Evolutionary conservation across 2,888 invertebrate species (phyloP).

Genomic region (Allacma fusca): DNA sequence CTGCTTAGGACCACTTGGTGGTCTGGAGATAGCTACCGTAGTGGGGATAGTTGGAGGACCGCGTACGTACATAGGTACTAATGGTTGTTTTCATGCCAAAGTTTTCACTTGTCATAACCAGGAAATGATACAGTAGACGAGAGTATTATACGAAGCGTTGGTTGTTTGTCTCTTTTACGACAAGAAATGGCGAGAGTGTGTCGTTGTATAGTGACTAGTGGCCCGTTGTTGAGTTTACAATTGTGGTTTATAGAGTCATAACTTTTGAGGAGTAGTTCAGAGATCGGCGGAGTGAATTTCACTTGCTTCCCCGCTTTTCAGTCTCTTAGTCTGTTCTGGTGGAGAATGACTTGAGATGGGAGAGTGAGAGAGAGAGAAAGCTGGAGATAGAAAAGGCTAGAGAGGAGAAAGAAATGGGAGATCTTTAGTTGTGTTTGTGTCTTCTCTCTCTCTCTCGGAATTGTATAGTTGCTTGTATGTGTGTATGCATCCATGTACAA

Average conservation of each 20-base stretch:
- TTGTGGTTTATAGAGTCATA: constrained; percentile 54
- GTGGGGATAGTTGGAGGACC: neutral
- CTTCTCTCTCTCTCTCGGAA: neutral
- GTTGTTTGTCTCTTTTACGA: constrained; percentile 54
- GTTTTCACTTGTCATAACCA: constrained; percentile 48
- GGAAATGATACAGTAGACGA: constrained; percentile 46
- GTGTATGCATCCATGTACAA: constrained; percentile 9
- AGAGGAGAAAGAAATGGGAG: constrained; percentile 33
- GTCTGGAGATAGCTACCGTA: too few species aligned
- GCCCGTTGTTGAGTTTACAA: constrained; percentile 52
- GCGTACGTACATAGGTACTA: constrained; percentile 3
- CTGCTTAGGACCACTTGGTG: too few species aligned
- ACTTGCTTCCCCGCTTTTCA: constrained; percentile 13
- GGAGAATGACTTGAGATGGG: neutral
- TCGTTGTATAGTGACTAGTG: constrained; percentile 34
- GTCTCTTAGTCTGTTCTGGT: constrained; percentile 3
- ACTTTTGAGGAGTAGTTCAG: constrained; percentile 46
- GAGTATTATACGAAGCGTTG: constrained; percentile 40
- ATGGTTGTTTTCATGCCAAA: constrained; percentile 52
- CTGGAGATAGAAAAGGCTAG: neutral
- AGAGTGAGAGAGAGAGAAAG: constrained; percentile 5
- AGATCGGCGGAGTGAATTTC: constrained; percentile 47
- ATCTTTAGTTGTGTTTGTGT: constrained; percentile 6
- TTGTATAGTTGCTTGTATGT: constrained; percentile 14
- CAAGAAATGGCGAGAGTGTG: constrained; percentile 35